Conservation (phyloP, 2,797 vertebrate species). For the Steatocranus sp. region DNA sequence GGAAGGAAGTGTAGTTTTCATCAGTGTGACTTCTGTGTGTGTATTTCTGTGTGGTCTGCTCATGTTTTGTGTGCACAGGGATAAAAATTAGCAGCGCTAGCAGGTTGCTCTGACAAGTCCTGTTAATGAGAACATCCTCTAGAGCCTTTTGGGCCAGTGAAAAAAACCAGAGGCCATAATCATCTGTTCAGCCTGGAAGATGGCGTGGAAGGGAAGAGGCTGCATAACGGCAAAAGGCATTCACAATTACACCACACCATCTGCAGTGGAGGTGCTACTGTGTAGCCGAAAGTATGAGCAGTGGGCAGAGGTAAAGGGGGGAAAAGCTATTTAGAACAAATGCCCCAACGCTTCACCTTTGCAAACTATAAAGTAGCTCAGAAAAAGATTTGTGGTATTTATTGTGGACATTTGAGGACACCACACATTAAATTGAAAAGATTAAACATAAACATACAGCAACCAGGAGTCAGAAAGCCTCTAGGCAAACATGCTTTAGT, state of each 20-base stretch:
- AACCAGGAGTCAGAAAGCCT: conserved; percentile 35
- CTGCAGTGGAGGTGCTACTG: conserved; percentile 66
- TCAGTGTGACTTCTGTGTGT: background rate
- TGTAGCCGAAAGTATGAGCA: conserved; percentile 1
- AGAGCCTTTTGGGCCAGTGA: conserved; percentile 62
- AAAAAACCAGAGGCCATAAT: conserved; percentile 75
- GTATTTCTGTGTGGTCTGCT: conserved; percentile 9
- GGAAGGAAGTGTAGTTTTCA: background rate
- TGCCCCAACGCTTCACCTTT: background rate
- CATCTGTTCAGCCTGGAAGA: conserved; percentile 81
- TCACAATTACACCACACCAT: conserved; percentile 80
- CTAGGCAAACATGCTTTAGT: conserved; percentile 42
- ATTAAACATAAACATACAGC: background rate
- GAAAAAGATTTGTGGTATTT: background rate
- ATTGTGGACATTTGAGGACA: background rate
- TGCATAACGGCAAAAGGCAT: conserved; percentile 66
- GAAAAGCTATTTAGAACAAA: background rate
- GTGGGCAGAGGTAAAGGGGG: background rate
- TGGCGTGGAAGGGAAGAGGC: conserved; percentile 35
- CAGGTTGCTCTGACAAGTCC: conserved; percentile 84
- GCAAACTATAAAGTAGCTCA: background rate
- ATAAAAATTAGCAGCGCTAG: conserved; percentile 79
- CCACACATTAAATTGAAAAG: background rate
- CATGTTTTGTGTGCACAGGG: conserved; percentile 38
- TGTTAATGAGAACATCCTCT: conserved; percentile 85